A percentile compares a stretch with the other conserved stretches of the same genome.
Conservation (phyloP, 2,888 invertebrate species). For the Nephrotoma flavescens region DNA sequence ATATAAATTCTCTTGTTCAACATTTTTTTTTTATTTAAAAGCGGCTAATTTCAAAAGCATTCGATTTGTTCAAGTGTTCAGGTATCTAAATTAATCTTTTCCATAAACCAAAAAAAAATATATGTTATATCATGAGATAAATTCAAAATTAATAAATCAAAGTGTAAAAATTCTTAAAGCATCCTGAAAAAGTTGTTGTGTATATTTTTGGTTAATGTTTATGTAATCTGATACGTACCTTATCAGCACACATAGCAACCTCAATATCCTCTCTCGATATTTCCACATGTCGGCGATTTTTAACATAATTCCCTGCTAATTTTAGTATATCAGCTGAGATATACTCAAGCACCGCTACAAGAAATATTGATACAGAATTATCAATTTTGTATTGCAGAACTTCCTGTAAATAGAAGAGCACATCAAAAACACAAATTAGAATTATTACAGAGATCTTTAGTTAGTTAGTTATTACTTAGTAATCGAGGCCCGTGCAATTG, state of each 20-base stretch:
- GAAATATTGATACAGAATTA: conserved; percentile 73
- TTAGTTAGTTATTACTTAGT: too few relatives aligned
- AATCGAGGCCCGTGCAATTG: too few relatives aligned
- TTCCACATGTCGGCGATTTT: conserved; percentile 83
- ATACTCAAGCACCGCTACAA: conserved; percentile 88
- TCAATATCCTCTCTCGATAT: conserved; percentile 90
- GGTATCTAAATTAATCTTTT: neutral
- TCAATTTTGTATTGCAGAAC: conserved; percentile 76
- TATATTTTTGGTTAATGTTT: neutral
- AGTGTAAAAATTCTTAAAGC: neutral
- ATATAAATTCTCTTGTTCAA: neutral
- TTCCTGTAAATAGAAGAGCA: conserved; percentile 42
- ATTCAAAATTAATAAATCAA: neutral
- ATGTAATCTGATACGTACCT: conserved; percentile 40
- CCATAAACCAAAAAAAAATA: neutral
- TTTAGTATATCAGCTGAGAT: conserved; percentile 91
- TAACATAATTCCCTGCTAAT: conserved; percentile 93
- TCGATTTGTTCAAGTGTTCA: neutral
- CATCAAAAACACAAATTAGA: neutral
- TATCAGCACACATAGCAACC: conserved; percentile 96
- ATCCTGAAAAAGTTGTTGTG: neutral
- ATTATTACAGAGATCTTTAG: too few relatives aligned
- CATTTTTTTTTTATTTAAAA: neutral
- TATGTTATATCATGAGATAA: neutral
- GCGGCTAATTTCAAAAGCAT: neutral